Base-by-base conservation (phyloP, 2,888 invertebrate genomes). In the Apocheima hispidaria region DNA sequence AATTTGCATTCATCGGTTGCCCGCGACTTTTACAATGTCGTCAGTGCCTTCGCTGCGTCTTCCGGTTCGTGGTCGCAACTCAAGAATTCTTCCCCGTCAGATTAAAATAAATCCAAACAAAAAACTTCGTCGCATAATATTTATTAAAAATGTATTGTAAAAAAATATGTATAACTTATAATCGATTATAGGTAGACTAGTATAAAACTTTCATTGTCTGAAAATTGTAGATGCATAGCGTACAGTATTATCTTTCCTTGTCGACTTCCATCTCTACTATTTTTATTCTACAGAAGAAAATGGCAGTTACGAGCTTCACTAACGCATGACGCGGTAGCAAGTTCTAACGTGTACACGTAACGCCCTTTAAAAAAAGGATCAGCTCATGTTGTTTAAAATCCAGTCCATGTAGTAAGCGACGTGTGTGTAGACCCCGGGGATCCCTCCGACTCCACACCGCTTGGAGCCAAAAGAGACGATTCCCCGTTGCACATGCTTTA, bases 371-470 rank as follows among this genome's bases (percentile, higher is more conserved):
- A n/a, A 21, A 21, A 7, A 10, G 1, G 12, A 38, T 59, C 61
- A 57, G 12, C 61, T 57, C 5, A 62, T 87, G 71, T 90, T 92
- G 56, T 94, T 92, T 62, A 95, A 77, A 63, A 95, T 94, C 95
- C 95, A 95, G 40, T 91, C 79, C 79, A 94, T 85, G 68, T 94
- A 95, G 58, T 86, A 74, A 0, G 92, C 81, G 0, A 94, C 83
- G 56, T 90, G 89, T 0, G 95, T 95, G 77, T 95, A 95, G 3
- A 95, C 92, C 0, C 94, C 94, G 0, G 95, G 95, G n/a, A 81
- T 85, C 0, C 88, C 85, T 0, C 87, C 86, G 1, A 86, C 71
- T 0, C 94, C 94, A 68, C 94, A 94, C 1, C 86, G 76, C 63
- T 87, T 89, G 3, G 93, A 86, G 1, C 94, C 94, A 62, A 90